Evolutionary conservation across 2,113 vertebrate genomes (phyloP).

Genomic region (Anarhynchus alexandrinus): DNA sequence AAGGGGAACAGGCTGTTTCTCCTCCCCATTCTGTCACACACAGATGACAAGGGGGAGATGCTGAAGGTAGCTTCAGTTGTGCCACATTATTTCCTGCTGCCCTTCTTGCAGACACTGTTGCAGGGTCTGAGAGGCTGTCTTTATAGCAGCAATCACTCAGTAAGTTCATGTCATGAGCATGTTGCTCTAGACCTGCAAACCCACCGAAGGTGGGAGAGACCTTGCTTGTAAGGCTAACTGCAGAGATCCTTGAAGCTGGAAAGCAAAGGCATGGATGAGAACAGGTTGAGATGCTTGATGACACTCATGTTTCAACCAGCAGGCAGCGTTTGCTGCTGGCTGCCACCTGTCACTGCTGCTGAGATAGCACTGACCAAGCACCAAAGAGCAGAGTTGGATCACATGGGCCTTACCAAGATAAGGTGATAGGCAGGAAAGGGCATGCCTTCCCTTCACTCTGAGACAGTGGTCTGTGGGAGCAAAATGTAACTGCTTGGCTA

Average conservation of each 20-base stretch:
- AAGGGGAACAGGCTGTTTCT: neutral
- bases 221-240: neutral
- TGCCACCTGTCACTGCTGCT: neutral
- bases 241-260: neutral
- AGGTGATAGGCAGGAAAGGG: neutral
- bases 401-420: neutral
- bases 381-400: neutral
- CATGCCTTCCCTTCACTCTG: neutral
- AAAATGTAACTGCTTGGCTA: neutral
- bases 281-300: neutral
- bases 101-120: neutral
- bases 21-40: neutral
- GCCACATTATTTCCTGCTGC: neutral
- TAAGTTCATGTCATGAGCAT: neutral
- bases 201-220: neutral
- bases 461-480: neutral
- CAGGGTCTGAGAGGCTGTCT: neutral
- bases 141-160: neutral
- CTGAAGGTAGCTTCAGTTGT: neutral
- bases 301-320: neutral
- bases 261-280: neutral
- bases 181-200: neutral
- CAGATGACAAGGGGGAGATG: neutral
- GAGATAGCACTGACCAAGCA: neutral
- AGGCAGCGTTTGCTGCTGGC: neutral